phyloP scores from a whole-genome alignment of 2,888 invertebrate genomes.

The Rhagonycha lutea region DNA sequence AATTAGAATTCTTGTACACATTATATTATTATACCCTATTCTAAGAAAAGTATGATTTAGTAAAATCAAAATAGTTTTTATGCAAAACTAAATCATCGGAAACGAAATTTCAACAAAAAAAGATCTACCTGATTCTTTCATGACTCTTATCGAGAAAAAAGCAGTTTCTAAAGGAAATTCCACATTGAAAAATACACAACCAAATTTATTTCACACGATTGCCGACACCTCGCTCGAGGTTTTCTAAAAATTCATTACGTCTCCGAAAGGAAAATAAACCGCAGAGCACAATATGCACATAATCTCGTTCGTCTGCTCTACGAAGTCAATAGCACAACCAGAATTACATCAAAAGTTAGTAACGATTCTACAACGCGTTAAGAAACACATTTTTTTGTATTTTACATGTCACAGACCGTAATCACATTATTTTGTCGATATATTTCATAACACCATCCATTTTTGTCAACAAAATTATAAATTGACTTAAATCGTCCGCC shows the following conservation, averaged over 20 bases:
- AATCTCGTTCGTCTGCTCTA: not conserved
- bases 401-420: not conserved
- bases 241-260: not conserved
- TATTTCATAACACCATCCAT: not conserved
- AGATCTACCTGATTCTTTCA: too few species aligned
- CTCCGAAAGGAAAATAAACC: not conserved
- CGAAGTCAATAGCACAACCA: not conserved
- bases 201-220: not conserved
- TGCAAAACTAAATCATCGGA: not conserved
- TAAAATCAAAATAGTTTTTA: not conserved
- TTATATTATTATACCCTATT: too few species aligned
- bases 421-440: not conserved
- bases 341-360: not conserved
- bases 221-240: not conserved
- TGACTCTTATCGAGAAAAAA: not conserved
- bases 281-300: not conserved
- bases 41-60: not conserved
- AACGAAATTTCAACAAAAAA: not conserved
- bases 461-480: not conserved
- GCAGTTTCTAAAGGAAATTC: not conserved
- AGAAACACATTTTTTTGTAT: not conserved
- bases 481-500: not conserved
- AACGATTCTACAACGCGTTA: not conserved
- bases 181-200: not conserved
- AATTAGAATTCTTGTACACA: not conserved